Base-by-base conservation (phyloP, 2,113 vertebrate genomes). In the Scartelaos histophorus region DNA sequence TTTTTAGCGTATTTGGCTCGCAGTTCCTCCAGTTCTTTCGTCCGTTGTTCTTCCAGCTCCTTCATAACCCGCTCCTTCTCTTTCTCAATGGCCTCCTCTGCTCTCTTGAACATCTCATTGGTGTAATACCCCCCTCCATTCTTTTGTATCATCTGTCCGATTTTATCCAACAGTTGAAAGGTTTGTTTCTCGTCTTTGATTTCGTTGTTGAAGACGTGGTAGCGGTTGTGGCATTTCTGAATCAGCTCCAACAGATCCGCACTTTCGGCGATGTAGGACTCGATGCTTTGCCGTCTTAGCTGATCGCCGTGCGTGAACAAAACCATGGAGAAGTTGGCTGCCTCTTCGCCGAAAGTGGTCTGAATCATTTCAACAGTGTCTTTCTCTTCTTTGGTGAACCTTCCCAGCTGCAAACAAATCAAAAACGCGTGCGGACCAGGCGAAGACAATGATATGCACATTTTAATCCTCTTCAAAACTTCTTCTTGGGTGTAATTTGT, bases 301-400 rank as follows among this genome's bases (percentile, higher is more conserved):
- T 45, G 74, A 68, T 93, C 90, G 46, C 90, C 89, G 11, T 76
- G 71, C 2, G 88, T 92, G 76, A 92, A 93, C 43, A 93, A 21
- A 61, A 92, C 70, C 56, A 92, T 84, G 0, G 87, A 87, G 78
- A 87, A 88, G 12, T 56, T 65, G 0, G 62, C 74, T 1, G 75
- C 79, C 7, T 81, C 78, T 6, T 69, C 56, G 0, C 89, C 86
- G 62, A 91, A 91, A 0, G 78, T 82, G 11, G 81, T 45, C 19
- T 78, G 69, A 3, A 90, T 83, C 70, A 82, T 76, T n/a, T 75
- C 13, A 11, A 86, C 29, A 0, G 86, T 58, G 1, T 79, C 67
- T 10, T 38, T 68, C 6, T 87, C 79, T 51, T 90, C 85, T 13
- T 70, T 24, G 17, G 82, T 88, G 76, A 85, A 81, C 16, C 74